phyloP scores from a whole-genome alignment of 2,113 vertebrate genomes.

The Junco hyemalis region DNA sequence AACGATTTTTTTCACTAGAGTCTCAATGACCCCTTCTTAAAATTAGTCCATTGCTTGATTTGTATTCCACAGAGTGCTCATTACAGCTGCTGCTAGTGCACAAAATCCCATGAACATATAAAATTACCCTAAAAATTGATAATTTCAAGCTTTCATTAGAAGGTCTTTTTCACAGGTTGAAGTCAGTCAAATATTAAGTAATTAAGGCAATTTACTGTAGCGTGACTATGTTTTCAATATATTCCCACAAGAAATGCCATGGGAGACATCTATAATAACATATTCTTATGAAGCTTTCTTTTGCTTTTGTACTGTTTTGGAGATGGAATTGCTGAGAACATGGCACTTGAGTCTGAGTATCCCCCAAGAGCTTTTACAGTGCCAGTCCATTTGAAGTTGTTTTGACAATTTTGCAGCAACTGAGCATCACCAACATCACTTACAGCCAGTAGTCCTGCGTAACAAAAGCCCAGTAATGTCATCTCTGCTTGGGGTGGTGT shows the following conservation, averaged over 20 bases:
- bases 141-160: conserved; percentile 26
- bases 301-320: background rate
- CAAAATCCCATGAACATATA: conserved; percentile 7
- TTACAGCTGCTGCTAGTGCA: background rate
- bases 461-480: background rate
- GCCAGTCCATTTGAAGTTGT: background rate
- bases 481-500: background rate
- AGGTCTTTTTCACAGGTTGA: conserved; percentile 12
- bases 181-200: conserved; percentile 14
- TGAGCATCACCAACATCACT: background rate
- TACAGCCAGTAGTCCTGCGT: background rate
- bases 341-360: background rate
- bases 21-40: conserved; percentile 15
- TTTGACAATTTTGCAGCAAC: background rate
- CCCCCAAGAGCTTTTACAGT: background rate
- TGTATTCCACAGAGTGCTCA: conserved; percentile 32
- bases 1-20: background rate
- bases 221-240: background rate
- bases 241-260: background rate
- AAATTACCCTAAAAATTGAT: conserved; percentile 42
- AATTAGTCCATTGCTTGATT: conserved; percentile 18
- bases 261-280: background rate
- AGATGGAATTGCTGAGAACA: background rate
- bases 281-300: background rate
- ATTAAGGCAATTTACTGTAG: conserved; percentile 14